Percentiles rank a stretch among this genome's conserved stretches.
Evolutionary conservation across 1,140 invertebrate species (phyloP).

Genomic region (Manduca sexta): DNA sequence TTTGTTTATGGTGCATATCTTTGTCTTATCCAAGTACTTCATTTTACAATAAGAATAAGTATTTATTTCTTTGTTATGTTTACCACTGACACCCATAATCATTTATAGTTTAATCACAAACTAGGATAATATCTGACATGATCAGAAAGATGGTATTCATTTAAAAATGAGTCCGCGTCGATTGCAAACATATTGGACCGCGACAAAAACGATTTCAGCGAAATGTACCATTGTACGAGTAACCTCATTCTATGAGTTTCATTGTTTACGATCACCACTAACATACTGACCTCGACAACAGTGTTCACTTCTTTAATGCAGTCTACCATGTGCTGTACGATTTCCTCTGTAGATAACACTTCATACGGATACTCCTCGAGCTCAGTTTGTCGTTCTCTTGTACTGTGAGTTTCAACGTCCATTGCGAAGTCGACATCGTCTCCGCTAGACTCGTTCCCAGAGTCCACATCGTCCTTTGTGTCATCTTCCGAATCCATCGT

Average conservation of each 20-base stretch:
- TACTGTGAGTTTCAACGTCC: constrained; percentile 88
- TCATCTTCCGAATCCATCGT: constrained; percentile 94
- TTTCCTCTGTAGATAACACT: constrained; percentile 95
- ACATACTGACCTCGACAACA: constrained; percentile 84
- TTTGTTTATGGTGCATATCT: too few relatives aligned
- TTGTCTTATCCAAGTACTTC: too few relatives aligned
- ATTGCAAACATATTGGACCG: constrained; percentile 8
- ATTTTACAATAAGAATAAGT: too few relatives aligned
- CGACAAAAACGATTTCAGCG: constrained; percentile 24
- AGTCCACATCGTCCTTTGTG: constrained; percentile 90
- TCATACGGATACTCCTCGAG: constrained; percentile 94
- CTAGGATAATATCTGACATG: background rate
- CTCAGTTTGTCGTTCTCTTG: constrained; percentile 84
- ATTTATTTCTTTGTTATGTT: too few relatives aligned
- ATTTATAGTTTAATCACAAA: background rate
- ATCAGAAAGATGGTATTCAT: background rate
- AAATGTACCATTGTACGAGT: constrained; percentile 50
- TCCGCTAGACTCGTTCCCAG: constrained; percentile 92
- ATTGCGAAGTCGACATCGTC: constrained; percentile 93
- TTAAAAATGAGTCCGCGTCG: background rate
- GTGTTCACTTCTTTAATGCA: constrained; percentile 96
- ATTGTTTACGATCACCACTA: constrained; percentile 62
- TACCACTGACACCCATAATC: too few relatives aligned
- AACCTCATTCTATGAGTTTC: constrained; percentile 56
- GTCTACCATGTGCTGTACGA: constrained; percentile 97